These are phyloP conservation scores for Erebia palarica DNA, from an alignment of 2,888 invertebrate species.

Conservation along the genomic window DNA sequence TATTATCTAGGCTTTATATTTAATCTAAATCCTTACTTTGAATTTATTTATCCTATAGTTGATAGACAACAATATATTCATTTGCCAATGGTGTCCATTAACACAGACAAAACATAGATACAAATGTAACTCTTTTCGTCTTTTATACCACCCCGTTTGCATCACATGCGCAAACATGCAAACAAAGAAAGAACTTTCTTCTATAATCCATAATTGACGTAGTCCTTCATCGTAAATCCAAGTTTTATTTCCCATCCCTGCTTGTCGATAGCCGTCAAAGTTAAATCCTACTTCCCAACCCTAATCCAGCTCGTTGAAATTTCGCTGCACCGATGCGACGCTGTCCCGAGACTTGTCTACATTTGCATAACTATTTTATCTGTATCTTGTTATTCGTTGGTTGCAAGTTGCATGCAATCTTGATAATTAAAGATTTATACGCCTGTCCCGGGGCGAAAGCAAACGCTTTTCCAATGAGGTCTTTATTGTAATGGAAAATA, in stretches of 20 bases:
- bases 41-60: background rate
- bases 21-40: background rate
- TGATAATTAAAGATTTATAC: constrained; percentile 51
- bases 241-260: constrained; percentile 1
- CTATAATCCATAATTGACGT: background rate
- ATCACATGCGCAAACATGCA: too few relatives aligned
- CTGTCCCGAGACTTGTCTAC: constrained; percentile 44
- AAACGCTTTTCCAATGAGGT: constrained; percentile 40
- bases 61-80: background rate
- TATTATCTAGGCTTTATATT: too few relatives aligned
- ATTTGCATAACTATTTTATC: constrained; percentile 63
- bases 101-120: too few relatives aligned
- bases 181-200: too few relatives aligned
- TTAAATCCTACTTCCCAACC: constrained; percentile 41
- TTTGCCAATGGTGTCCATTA: too few relatives aligned
- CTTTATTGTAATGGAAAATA: constrained; percentile 40
- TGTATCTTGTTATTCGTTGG: constrained; percentile 50
- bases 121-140: too few relatives aligned
- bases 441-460: constrained; percentile 35
- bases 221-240: background rate
- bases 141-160: too few relatives aligned
- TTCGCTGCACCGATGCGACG: constrained; percentile 40
- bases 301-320: constrained; percentile 52
- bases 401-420: constrained; percentile 48
- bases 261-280: constrained; percentile 39